These are phyloP conservation scores for Coenonympha glycerion DNA, from an alignment of 2,888 invertebrate genomes.

Conservation along the genomic window DNA sequence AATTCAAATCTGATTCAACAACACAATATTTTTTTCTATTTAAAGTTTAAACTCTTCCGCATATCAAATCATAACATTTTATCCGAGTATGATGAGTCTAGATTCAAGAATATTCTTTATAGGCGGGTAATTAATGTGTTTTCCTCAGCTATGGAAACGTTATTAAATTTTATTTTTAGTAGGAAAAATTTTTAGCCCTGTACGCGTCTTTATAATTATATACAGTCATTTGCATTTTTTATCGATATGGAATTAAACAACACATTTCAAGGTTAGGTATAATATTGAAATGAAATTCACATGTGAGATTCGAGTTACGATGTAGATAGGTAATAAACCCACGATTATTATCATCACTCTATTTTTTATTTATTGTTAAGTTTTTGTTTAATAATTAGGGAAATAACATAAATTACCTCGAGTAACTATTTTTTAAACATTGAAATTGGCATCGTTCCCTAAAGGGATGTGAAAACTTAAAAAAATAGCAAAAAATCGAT, in stretches of 20 bases:
- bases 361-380: background rate
- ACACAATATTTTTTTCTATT: too few species aligned
- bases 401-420: background rate
- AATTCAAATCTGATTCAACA: too few species aligned
- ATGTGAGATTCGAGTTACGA: background rate
- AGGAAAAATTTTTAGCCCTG: background rate
- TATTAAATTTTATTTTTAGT: background rate
- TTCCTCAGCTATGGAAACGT: too few species aligned
- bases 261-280: background rate
- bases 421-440: background rate
- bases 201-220: background rate
- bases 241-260: background rate
- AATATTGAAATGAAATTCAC: background rate
- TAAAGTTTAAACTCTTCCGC: too few species aligned
- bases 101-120: too few species aligned
- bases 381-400: background rate
- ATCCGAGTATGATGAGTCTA: too few species aligned
- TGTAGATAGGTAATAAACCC: background rate
- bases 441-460: constrained; percentile 1
- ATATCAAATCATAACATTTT: too few species aligned
- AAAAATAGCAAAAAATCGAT: background rate
- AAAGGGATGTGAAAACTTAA: background rate
- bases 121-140: too few species aligned
- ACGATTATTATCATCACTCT: background rate
- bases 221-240: background rate